phyloP scores from a whole-genome alignment of 1,140 invertebrate species.

The Philotrypesis tridentata region DNA sequence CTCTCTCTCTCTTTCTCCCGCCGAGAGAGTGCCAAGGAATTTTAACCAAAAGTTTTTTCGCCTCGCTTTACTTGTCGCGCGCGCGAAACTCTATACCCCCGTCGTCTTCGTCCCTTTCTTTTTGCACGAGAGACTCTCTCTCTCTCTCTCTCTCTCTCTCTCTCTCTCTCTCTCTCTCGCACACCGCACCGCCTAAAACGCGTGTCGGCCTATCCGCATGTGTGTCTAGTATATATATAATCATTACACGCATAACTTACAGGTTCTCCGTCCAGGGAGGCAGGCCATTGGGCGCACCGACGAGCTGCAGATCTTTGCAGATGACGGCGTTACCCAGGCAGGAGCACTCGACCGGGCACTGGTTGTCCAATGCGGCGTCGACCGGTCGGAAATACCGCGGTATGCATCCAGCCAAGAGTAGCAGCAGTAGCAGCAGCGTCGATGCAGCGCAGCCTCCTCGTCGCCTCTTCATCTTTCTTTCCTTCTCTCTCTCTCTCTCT shows the following conservation, averaged over 20 bases:
- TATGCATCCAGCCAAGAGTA: slow-evolving; percentile 27
- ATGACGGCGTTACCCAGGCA: slow-evolving; percentile 67
- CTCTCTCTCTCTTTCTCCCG: no score
- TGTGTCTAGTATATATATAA: no score
- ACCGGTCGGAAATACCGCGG: not conserved
- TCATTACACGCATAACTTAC: no score
- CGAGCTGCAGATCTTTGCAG: slow-evolving; percentile 65
- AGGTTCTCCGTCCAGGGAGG: slow-evolving; percentile 69
- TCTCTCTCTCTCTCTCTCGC: no score
- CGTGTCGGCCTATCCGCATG: no score
- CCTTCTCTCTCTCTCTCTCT: not conserved
- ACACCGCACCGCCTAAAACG: no score
- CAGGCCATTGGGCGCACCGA: slow-evolving; percentile 66
- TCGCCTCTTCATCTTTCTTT: slow-evolving; percentile 4
- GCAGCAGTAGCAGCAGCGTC: not conserved
- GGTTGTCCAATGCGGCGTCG: slow-evolving; percentile 43
- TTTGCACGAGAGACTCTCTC: no score
- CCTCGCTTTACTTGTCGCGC: no score
- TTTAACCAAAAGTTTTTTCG: not conserved
- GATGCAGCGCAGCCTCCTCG: not conserved
- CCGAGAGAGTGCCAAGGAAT: not conserved
- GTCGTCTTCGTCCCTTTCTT: no score
- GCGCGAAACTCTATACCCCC: not conserved
- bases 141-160: no score
- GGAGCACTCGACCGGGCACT: slow-evolving; percentile 68